Evolutionary conservation across 2,113 vertebrate species (phyloP), one percentile per base, ranked within the genome.

Genomic region (Chunga burmeisteri): DNA sequence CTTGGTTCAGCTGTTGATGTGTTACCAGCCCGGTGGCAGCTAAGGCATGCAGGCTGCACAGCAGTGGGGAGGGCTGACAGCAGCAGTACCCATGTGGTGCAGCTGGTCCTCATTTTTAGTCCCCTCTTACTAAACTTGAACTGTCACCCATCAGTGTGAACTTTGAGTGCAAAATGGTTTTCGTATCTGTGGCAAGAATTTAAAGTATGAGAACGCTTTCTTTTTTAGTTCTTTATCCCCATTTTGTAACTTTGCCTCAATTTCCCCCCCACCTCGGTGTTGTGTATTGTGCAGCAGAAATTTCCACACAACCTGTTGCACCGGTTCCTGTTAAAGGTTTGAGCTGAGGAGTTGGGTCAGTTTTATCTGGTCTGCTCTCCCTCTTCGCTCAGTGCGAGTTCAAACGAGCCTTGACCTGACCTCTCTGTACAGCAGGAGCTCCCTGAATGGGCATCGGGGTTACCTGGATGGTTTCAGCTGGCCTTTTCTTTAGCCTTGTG

Each of bases 241-340:
- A 2, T 72, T 94, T 90, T 96, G 81, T 92, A 77, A 86, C 63
- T 71, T 86, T 81, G 63, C 59, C 79, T 83, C 0, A 0, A 40
- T 50, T n/a, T 42, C 52, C n/a, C 32, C 90, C 47, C 32, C 40
- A 6, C 55, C 65, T 42, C 38, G 13, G 73, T 4, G 73, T 20
- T 75, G 46, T 47, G 63, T 42, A 18, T 81, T 59, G 65, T 72
- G 59, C 55, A 14, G 88, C n/a, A 94, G 78, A 82, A 65, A 73
- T 82, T 95, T 93, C 89, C 84, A 90, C 89, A 80, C 94, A 97
- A 96, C 97, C 97, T 96, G 95, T 97, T 92, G 93, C 91, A 96
- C 96, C 96, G 93, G 97, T 97, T 97, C 85, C 87, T 1, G 4
- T 44, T 65, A 47, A 65, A 61, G 89, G 81, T 68, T 68, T 73